Conservation (phyloP, 1,140 invertebrate genomes). For the Pseudachorutes palmiensis region DNA sequence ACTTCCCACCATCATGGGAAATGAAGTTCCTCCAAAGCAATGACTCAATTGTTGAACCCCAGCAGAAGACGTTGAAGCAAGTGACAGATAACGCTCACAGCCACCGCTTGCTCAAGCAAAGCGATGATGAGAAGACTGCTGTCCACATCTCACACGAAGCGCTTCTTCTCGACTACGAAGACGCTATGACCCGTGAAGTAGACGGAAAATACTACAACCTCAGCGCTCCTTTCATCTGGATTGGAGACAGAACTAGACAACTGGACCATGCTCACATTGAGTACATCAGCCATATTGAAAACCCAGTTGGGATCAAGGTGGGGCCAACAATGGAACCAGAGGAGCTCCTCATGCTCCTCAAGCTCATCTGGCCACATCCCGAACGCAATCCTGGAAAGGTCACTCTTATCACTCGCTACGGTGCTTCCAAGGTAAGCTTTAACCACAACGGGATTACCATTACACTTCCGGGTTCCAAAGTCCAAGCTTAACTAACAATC, state of each 20-base stretch:
- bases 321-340: conserved; percentile 4
- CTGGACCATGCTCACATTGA: conserved; percentile 15
- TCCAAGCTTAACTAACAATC: too few relatives aligned
- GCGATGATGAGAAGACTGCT: not conserved
- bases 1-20: conserved; percentile 7
- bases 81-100: not conserved
- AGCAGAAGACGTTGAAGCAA: not conserved
- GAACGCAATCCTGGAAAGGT: conserved; percentile 4
- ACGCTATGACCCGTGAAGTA: conserved; percentile 7
- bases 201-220: conserved; percentile 16
- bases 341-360: conserved; percentile 8
- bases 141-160: conserved; percentile 9
- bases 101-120: not conserved
- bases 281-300: conserved; percentile 9
- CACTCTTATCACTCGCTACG: conserved; percentile 16
- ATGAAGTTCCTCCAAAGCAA: not conserved
- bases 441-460: too few relatives aligned
- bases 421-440: conserved; percentile 7
- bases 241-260: conserved; percentile 11
- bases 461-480: too few relatives aligned
- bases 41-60: not conserved
- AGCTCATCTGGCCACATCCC: conserved; percentile 4
- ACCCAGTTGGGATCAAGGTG: conserved; percentile 16
- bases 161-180: conserved; percentile 6
- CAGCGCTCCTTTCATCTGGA: conserved; percentile 13